Conservation (phyloP, 2,113 vertebrate genomes). For the Amphiprion ocellaris region DNA sequence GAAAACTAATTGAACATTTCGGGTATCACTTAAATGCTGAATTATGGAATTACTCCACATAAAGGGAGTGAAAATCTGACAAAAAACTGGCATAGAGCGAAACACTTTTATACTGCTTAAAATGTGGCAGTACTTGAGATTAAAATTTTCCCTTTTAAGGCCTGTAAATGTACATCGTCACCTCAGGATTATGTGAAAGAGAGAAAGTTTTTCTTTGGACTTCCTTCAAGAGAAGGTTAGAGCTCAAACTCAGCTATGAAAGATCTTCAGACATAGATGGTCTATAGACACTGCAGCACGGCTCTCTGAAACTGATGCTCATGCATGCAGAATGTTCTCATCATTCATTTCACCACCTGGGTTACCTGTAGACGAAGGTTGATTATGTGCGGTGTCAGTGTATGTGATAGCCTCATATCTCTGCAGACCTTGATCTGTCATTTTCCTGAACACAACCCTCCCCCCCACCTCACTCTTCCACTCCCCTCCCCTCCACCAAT, state of each 20-base stretch:
- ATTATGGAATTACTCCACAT: too few species aligned
- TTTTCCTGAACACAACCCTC: constrained; percentile 24
- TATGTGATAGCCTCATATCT: constrained; percentile 39
- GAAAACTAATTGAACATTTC: too few species aligned
- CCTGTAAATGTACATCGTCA: not conserved
- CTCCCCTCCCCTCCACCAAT: constrained; percentile 33
- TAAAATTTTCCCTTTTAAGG: too few species aligned
- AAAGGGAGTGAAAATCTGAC: too few species aligned
- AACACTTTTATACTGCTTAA: too few species aligned
- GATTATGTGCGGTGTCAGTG: constrained; percentile 27
- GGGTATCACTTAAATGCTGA: too few species aligned
- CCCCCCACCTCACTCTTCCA: not conserved
- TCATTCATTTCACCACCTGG: constrained; percentile 34
- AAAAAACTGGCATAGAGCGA: too few species aligned
- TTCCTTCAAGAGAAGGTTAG: constrained; percentile 15
- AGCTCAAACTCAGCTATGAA: constrained; percentile 1
- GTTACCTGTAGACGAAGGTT: constrained; percentile 31
- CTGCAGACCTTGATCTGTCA: constrained; percentile 65
- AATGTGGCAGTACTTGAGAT: too few species aligned
- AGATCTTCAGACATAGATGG: not conserved
- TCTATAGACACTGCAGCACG: constrained; percentile 3
- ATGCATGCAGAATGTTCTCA: constrained; percentile 17
- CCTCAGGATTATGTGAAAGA: not conserved
- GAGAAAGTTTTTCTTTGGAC: not conserved
- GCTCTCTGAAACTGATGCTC: constrained; percentile 14